These are phyloP conservation scores for Mormyrus lacerda DNA, from an alignment of 2,113 vertebrate genomes.

Conservation along the genomic window DNA sequence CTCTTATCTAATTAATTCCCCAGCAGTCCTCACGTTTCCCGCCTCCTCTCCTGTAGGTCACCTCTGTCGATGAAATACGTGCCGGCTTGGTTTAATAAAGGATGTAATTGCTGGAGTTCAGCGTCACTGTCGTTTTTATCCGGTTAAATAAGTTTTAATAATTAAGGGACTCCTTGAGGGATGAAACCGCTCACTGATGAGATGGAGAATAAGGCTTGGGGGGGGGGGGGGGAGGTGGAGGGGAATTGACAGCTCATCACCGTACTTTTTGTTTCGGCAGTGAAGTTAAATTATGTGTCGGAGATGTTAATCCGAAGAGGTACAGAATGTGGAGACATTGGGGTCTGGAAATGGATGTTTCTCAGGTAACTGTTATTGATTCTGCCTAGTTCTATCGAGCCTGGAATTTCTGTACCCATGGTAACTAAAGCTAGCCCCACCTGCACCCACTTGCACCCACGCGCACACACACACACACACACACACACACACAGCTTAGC, in stretches of 20 bases:
- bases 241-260: slow-evolving; percentile 19
- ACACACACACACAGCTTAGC: not conserved
- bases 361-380: slow-evolving; percentile 22
- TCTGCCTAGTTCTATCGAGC: slow-evolving; percentile 3
- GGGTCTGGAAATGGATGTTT: not conserved
- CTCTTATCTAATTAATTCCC: slow-evolving; percentile 27
- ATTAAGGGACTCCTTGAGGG: slow-evolving; percentile 26
- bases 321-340: not conserved
- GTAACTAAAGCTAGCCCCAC: slow-evolving; percentile 1
- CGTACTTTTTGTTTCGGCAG: not conserved
- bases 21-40: not conserved
- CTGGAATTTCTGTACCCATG: slow-evolving; percentile 18
- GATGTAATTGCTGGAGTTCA: slow-evolving; percentile 18
- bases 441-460: not conserved
- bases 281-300: slow-evolving; percentile 15
- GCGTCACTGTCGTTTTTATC: slow-evolving; percentile 17
- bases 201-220: not conserved
- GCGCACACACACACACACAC: not conserved
- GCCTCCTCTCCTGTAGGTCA: slow-evolving; percentile 8
- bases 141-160: slow-evolving; percentile 31
- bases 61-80: not conserved
- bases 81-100: slow-evolving; percentile 19
- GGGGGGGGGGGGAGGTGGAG: not conserved
- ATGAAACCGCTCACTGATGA: slow-evolving; percentile 15
- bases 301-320: not conserved